Evolutionary conservation across 1,140 invertebrate species (phyloP), one percentile per base, ranked within the genome.

Genomic region (Zaprionus taronus): DNA sequence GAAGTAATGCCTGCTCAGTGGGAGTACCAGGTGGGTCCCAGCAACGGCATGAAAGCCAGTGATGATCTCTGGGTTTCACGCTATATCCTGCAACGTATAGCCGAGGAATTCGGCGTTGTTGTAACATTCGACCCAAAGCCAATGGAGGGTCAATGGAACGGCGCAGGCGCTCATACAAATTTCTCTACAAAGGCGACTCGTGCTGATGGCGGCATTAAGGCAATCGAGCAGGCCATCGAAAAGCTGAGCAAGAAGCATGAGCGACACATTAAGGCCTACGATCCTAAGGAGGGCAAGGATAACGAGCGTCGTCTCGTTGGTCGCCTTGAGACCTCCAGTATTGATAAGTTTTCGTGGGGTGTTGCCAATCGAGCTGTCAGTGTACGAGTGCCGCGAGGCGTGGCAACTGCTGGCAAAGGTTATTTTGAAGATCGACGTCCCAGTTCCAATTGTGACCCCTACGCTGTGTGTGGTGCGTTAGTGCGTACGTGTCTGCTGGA

Each of bases 1-100:
- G 98, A 99, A 93, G 98, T 98, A 15, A 98, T 98, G 97, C 97
- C 97, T 15, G 96, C 96, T 17, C 97, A 97, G 86, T 94, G 94
- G 93, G 91, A 93, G 55, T 92, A 92, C 65, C 92, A 93, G 57
- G 95, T 97, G 5, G 96, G 97, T 4, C 96, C 97, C 0, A 96
- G 95, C 77, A 94, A 95, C 80, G 98, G 98, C 0, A 97, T 99
- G 65, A 93, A 94, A 6, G 96, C 96, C 84, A 97, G 96, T 20
- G 98, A 99, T 85, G 96, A 99, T 81, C 93, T 99, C 2, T 99
- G 98, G 98, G 95, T 98, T 11, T 95, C 97, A 0, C 82, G 92
- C 1, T 93, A 92, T 91, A 94, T 99, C 34, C 93, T 99, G 3
- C 96, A 98, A 81, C 94, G 97, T 47, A 95, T 98, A 1, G 97